These are phyloP conservation scores for Chlamydotis undulata DNA, from an alignment of 2,113 vertebrate genomes.

Conservation along the genomic window DNA sequence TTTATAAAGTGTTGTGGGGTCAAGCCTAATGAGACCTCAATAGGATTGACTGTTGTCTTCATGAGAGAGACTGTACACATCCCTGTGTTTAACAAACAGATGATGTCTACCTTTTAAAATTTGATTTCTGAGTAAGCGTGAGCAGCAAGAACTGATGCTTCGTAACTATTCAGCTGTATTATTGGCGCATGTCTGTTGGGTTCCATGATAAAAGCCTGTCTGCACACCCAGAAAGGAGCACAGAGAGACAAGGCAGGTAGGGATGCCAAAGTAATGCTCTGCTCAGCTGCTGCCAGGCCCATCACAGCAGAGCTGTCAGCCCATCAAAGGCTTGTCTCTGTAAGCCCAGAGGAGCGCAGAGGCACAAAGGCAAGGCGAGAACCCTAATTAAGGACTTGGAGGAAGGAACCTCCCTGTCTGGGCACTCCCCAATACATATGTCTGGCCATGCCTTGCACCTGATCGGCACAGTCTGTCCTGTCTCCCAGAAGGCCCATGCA, in stretches of 20 bases:
- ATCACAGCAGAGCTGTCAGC: neutral
- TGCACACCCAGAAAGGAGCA: neutral
- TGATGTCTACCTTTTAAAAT: neutral
- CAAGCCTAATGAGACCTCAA: neutral
- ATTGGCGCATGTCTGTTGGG: neutral
- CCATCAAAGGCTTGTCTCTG: neutral
- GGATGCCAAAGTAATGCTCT: neutral
- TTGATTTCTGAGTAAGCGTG: neutral
- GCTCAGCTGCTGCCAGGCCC: neutral
- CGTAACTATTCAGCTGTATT: neutral
- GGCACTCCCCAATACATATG: too few relatives aligned
- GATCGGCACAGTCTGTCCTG: neutral
- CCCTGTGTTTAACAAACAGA: neutral
- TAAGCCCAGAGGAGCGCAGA: neutral
- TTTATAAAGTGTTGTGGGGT: neutral
- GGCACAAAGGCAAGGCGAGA: neutral
- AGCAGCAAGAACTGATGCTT: neutral
- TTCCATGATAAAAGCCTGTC: neutral
- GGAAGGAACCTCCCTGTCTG: neutral
- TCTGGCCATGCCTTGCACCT: neutral
- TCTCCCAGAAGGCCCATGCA: neutral
- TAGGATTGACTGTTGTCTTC: neutral
- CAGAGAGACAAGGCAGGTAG: neutral
- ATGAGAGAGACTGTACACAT: neutral
- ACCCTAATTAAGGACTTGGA: neutral